Evolutionary conservation across 2,888 invertebrate species (phyloP).

Genomic region (Tenthredo scrophulariae): DNA sequence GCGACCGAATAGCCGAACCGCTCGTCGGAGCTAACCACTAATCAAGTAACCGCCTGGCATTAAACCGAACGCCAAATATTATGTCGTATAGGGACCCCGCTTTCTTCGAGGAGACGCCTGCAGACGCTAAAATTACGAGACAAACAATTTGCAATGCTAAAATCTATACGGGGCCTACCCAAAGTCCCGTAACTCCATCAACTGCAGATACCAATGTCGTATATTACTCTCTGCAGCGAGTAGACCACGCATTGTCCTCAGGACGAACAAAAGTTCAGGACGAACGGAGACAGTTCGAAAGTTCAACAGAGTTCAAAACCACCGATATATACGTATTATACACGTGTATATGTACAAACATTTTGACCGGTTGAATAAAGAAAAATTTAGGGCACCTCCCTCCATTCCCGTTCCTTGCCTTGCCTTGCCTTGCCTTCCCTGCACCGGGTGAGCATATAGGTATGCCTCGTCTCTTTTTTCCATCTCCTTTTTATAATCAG

Average conservation of each 20-base stretch:
- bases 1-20: neutral
- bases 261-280: conserved; percentile 17
- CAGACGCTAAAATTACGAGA: conserved; percentile 60
- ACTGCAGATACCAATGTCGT: conserved; percentile 52
- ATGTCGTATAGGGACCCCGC: neutral
- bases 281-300: conserved; percentile 66
- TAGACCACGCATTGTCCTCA: neutral
- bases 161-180: conserved; percentile 49
- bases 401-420: neutral
- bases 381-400: conserved; percentile 2
- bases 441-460: neutral
- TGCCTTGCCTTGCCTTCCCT: neutral
- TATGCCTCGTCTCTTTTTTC: neutral
- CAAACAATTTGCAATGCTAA: conserved; percentile 66
- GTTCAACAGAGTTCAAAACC: conserved; percentile 71
- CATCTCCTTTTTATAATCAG: conserved; percentile 30
- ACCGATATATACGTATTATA: neutral
- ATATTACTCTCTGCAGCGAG: neutral
- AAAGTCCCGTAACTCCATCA: conserved; percentile 65
- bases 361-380: conserved; percentile 1
- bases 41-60: conserved; percentile 34
- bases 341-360: neutral
- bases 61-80: conserved; percentile 23
- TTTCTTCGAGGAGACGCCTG: neutral
- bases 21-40: conserved; percentile 23